These are phyloP conservation scores for Atethmia centrago DNA, from an alignment of 2,888 invertebrate species.

Conservation along the genomic window DNA sequence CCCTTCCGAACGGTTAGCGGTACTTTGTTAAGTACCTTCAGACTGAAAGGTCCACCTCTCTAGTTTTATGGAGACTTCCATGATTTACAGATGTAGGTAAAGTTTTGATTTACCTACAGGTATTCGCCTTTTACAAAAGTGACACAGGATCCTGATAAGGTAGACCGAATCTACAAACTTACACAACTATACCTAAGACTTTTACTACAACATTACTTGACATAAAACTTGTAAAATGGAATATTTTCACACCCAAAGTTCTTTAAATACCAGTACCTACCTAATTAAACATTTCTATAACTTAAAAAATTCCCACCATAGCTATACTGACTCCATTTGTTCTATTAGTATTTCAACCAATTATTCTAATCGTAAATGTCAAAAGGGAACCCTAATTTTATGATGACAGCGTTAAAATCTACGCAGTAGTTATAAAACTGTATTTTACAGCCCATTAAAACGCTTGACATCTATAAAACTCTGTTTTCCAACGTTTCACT, in stretches of 20 bases:
- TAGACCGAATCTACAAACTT: background rate
- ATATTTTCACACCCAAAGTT: background rate
- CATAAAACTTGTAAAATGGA: background rate
- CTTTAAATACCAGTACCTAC: no score
- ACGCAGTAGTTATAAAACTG: slow-evolving; percentile 25
- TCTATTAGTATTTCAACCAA: slow-evolving; percentile 3
- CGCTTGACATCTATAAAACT: slow-evolving; percentile 31
- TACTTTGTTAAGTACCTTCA: slow-evolving; percentile 70
- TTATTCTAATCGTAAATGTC: slow-evolving; percentile 22
- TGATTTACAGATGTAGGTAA: background rate
- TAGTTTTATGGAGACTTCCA: slow-evolving; percentile 24
- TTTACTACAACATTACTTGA: background rate
- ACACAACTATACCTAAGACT: background rate
- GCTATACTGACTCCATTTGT: background rate
- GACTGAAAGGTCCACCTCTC: slow-evolving; percentile 44
- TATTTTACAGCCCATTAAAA: slow-evolving; percentile 38
- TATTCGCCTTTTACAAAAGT: background rate
- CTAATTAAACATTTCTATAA: background rate
- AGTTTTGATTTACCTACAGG: background rate
- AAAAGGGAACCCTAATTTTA: slow-evolving; percentile 28
- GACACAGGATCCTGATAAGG: background rate
- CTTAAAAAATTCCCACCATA: background rate
- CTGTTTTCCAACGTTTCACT: slow-evolving; percentile 32
- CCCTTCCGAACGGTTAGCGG: slow-evolving; percentile 80
- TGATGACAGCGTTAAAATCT: slow-evolving; percentile 28